These are phyloP conservation scores for Acrocephalus kingi DNA, from an alignment of 2,113 vertebrate species.

Conservation along the genomic window DNA sequence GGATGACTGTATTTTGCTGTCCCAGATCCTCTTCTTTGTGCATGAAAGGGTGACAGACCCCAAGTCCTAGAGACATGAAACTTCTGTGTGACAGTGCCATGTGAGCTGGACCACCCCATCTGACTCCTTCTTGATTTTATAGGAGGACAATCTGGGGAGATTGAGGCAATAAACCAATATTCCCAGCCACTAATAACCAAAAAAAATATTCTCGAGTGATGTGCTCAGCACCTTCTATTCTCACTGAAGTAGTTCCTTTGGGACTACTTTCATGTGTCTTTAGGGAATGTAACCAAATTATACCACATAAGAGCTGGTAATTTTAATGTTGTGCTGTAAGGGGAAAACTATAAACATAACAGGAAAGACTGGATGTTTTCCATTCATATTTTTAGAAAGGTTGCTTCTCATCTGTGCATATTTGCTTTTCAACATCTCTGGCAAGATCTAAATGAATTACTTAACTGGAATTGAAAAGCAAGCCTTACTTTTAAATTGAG, in stretches of 20 bases:
- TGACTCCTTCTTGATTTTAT: background rate
- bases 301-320: conserved; percentile 50
- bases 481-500: conserved; percentile 40
- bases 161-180: background rate
- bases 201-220: background rate
- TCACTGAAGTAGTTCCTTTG: conserved; percentile 16
- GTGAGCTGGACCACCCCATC: background rate
- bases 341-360: conserved; percentile 54
- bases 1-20: background rate
- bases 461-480: conserved; percentile 40
- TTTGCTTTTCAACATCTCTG: conserved; percentile 40
- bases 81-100: background rate
- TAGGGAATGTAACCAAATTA: conserved; percentile 58
- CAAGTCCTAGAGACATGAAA: background rate
- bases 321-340: conserved; percentile 40
- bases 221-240: conserved; percentile 37
- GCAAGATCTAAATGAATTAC: conserved; percentile 34
- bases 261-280: conserved; percentile 47
- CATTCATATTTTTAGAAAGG: conserved; percentile 58
- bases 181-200: background rate
- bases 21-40: background rate
- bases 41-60: background rate
- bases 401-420: conserved; percentile 41
- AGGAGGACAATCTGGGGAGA: background rate
- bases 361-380: conserved; percentile 62